phyloP scores from a whole-genome alignment of 1,140 invertebrate species.

The Bemisia tabaci region DNA sequence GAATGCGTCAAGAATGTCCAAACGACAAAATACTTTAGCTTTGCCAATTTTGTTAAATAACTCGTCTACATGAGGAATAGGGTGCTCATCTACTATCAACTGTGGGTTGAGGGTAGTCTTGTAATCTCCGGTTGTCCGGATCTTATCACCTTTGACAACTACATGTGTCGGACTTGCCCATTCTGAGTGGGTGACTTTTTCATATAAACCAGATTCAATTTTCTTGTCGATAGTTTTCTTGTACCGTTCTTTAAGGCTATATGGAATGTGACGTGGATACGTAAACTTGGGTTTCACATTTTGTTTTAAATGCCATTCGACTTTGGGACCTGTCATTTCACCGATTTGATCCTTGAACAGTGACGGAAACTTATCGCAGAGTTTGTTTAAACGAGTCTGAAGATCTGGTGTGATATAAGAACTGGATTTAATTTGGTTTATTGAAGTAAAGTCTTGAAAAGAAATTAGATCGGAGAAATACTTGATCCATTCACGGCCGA shows the following conservation, averaged over 20 bases:
- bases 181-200: slow-evolving; percentile 20
- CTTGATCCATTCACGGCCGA: slow-evolving; percentile 3
- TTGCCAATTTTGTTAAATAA: slow-evolving; percentile 13
- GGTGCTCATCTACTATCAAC: slow-evolving; percentile 10
- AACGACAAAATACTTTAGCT: slow-evolving; percentile 19
- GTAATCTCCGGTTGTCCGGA: too few relatives aligned
- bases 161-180: slow-evolving; percentile 38
- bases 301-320: background rate
- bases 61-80: slow-evolving; percentile 12
- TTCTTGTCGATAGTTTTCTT: slow-evolving; percentile 17
- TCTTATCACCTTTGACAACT: slow-evolving; percentile 34
- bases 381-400: background rate
- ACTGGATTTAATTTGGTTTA: background rate
- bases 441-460: slow-evolving; percentile 5
- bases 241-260: slow-evolving; percentile 19
- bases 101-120: slow-evolving; percentile 22
- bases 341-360: background rate
- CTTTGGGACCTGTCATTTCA: background rate
- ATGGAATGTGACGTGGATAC: slow-evolving; percentile 26
- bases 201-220: too few relatives aligned
- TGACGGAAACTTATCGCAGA: background rate
- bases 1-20: slow-evolving; percentile 22
- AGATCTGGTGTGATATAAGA: background rate
- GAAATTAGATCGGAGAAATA: slow-evolving; percentile 10
- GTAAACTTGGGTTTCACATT: slow-evolving; percentile 23